These are phyloP conservation scores for Graptemys geographica DNA, from an alignment of 2,797 vertebrate species.

Conservation along the genomic window DNA sequence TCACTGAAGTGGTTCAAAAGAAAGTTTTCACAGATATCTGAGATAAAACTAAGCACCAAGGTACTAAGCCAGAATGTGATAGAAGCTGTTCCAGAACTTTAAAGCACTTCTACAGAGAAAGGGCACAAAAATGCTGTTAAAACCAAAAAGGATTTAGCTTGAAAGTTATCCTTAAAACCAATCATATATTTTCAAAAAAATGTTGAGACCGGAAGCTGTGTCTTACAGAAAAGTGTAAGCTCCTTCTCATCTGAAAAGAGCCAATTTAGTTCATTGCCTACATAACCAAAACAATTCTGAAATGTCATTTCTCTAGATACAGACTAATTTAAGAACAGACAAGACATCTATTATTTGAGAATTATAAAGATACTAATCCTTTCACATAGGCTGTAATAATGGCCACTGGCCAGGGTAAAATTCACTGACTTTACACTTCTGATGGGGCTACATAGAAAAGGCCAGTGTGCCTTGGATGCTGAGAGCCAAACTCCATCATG, in stretches of 20 bases:
- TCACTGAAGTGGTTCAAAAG: not conserved
- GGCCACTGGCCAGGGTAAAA: not conserved
- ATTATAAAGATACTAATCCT: not conserved
- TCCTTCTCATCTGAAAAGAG: not conserved
- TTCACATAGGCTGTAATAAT: fast-evolving
- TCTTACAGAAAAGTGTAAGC: not conserved
- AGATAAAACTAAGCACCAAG: fast-evolving
- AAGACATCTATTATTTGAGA: not conserved
- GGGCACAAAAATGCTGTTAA: not conserved
- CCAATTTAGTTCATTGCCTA: not conserved
- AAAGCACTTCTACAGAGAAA: not conserved
- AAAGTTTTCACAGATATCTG: not conserved
- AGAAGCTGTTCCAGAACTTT: not conserved
- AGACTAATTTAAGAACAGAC: not conserved
- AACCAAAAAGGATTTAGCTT: not conserved
- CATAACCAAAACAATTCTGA: not conserved
- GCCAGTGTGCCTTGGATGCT: fast-evolving
- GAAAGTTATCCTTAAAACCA: not conserved
- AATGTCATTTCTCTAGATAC: not conserved
- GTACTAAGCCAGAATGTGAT: not conserved
- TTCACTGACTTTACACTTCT: not conserved
- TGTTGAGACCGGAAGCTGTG: not conserved
- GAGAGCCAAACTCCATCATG: not conserved
- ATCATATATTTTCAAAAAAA: not conserved
- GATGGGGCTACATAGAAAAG: fast-evolving